phyloP scores from a whole-genome alignment of 2,797 vertebrate genomes.

The Notoglanidium macrostoma region DNA sequence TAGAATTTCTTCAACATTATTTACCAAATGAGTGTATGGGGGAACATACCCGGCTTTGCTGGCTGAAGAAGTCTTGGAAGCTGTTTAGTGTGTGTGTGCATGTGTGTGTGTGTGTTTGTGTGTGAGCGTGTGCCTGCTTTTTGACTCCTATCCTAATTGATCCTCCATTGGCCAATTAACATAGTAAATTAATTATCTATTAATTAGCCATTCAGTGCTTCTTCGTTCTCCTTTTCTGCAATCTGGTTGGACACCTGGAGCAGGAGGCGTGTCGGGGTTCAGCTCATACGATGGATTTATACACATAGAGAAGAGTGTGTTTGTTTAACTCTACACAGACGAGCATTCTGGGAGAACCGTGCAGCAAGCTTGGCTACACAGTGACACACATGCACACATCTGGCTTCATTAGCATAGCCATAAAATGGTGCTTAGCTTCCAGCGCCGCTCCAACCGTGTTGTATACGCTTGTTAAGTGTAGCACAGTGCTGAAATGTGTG shows the following conservation, averaged over 20 bases:
- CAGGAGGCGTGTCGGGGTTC: neutral
- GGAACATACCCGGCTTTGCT: neutral
- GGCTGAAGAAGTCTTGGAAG: neutral
- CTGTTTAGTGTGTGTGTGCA: neutral
- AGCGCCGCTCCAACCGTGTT: conserved; percentile 10
- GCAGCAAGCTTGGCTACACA: neutral
- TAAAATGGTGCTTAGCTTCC: conserved; percentile 31
- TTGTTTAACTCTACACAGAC: neutral
- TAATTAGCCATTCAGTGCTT: neutral
- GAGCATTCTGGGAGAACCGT: conserved; percentile 5
- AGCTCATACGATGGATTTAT: neutral
- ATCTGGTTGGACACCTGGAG: conserved; percentile 1
- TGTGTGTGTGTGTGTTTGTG: neutral
- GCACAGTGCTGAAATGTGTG: neutral
- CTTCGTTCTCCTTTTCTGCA: neutral
- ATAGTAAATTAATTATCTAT: neutral
- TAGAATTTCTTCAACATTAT: neutral
- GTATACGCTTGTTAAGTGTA: conserved; percentile 34
- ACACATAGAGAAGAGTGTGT: neutral
- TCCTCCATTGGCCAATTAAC: neutral
- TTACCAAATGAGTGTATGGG: neutral
- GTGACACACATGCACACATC: conserved; percentile 8
- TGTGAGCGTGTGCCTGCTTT: neutral
- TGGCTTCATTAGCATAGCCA: conserved; percentile 31
- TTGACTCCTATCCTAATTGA: neutral